Evolutionary conservation across 2,888 invertebrate genomes (phyloP).

Genomic region (Osmoderma eremita): DNA sequence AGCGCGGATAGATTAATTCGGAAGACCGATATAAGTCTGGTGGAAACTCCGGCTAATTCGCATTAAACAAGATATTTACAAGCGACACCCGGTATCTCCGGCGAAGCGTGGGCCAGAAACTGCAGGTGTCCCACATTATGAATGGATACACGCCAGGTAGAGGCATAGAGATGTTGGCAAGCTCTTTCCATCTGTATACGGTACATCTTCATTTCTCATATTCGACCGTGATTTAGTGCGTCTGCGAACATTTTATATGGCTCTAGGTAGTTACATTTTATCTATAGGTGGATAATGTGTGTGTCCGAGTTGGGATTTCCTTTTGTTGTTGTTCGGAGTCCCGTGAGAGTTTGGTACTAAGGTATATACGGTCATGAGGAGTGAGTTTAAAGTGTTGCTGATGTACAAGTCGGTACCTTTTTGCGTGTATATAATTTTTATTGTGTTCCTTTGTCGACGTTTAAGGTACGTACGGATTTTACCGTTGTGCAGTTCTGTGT

Average conservation of each 20-base stretch:
- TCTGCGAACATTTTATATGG: constrained; percentile 47
- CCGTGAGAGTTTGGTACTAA: neutral
- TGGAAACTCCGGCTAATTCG: constrained; percentile 44
- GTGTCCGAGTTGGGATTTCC: constrained; percentile 16
- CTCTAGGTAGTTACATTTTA: constrained; percentile 45
- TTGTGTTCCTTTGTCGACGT: no score
- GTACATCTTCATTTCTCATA: constrained; percentile 56
- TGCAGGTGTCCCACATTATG: constrained; percentile 48
- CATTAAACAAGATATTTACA: constrained; percentile 56
- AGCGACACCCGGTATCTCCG: constrained; percentile 55
- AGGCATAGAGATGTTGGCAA: constrained; percentile 52
- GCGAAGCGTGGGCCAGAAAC: constrained; percentile 56
- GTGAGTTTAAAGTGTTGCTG: constrained; percentile 16
- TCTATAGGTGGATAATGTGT: constrained; percentile 29
- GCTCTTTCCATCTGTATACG: constrained; percentile 43
- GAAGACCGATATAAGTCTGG: constrained; percentile 40
- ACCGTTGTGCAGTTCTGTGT: no score
- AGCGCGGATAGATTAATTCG: constrained; percentile 30
- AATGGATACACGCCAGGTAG: constrained; percentile 34
- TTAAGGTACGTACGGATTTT: no score
- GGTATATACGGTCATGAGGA: neutral
- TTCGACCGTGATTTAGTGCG: constrained; percentile 45
- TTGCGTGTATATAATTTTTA: no score
- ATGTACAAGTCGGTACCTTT: neutral
- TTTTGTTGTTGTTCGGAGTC: constrained; percentile 12